These are phyloP conservation scores for Mastacembelus armatus DNA, from an alignment of 2,797 vertebrate genomes.

Conservation along the genomic window DNA sequence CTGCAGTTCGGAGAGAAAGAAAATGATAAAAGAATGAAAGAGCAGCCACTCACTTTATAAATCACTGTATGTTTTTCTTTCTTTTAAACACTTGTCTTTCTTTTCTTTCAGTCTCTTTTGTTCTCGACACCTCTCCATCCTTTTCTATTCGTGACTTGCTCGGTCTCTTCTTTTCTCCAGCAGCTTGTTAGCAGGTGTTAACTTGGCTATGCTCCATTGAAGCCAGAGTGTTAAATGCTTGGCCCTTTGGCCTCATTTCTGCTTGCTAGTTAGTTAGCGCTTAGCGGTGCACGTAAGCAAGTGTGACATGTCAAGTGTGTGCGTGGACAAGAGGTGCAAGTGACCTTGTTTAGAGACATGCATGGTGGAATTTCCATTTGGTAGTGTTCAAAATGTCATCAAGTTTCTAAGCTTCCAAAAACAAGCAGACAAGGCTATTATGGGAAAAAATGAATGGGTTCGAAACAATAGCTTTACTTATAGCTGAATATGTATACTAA, in stretches of 20 bases:
- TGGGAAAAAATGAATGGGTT: neutral
- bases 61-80: constrained; percentile 61
- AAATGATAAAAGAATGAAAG: constrained; percentile 45
- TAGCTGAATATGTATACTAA: neutral
- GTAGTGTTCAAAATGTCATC: neutral
- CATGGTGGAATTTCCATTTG: constrained; percentile 29
- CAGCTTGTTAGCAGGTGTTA: constrained; percentile 81
- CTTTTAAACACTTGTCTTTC: constrained; percentile 32
- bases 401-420: neutral
- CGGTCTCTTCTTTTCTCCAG: constrained; percentile 48
- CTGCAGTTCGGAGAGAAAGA: constrained; percentile 56
- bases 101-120: constrained; percentile 35
- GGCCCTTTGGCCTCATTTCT: constrained; percentile 70
- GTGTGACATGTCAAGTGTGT: constrained; percentile 65
- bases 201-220: constrained; percentile 75
- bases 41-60: constrained; percentile 78
- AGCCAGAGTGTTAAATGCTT: constrained; percentile 74
- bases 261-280: constrained; percentile 72
- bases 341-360: constrained; percentile 40
- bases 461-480: neutral
- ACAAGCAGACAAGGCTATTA: neutral
- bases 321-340: constrained; percentile 25
- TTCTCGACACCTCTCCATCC: constrained; percentile 12
- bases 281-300: constrained; percentile 54
- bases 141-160: too few relatives aligned